phyloP scores from a whole-genome alignment of 2,113 vertebrate species.

The Platichthys flesus region DNA sequence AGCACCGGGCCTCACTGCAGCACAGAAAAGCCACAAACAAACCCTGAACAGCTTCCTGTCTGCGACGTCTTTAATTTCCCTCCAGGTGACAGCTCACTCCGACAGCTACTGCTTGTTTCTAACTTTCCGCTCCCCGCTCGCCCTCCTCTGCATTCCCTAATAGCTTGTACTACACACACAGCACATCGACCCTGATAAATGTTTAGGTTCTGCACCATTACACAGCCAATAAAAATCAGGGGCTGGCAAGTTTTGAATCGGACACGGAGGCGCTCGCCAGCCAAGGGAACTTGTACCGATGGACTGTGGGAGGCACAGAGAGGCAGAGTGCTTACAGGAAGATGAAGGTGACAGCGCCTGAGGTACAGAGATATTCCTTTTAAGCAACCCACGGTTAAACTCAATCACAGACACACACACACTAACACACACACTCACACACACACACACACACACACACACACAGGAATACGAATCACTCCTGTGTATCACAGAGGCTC shows the following conservation, averaged over 20 bases:
- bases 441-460: conserved; percentile 38
- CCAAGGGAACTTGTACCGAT: conserved; percentile 59
- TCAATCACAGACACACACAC: conserved; percentile 36
- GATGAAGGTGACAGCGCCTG: conserved; percentile 39
- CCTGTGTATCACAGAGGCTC: conserved; percentile 16
- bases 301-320: conserved; percentile 29
- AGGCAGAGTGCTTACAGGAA: conserved; percentile 25
- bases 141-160: conserved; percentile 58
- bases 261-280: conserved; percentile 67
- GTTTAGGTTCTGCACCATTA: conserved; percentile 83
- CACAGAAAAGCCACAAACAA: conserved; percentile 25
- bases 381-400: conserved; percentile 42
- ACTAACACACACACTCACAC: conserved; percentile 44
- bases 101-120: conserved; percentile 44
- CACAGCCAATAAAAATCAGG: conserved; percentile 83
- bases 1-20: conserved; percentile 25
- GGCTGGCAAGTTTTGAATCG: conserved; percentile 75
- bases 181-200: conserved; percentile 82
- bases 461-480: conserved; percentile 45
- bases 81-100: conserved; percentile 53
- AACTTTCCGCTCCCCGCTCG: conserved; percentile 40
- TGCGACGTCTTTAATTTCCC: conserved; percentile 65
- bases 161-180: conserved; percentile 74
- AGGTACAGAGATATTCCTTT: conserved; percentile 45
- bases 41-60: conserved; percentile 43